A percentile compares a stretch with the other conserved stretches of the same genome.
These are phyloP conservation scores for Sarcophaga peregrina DNA, from an alignment of 1,140 invertebrate species.

Conservation along the genomic window DNA sequence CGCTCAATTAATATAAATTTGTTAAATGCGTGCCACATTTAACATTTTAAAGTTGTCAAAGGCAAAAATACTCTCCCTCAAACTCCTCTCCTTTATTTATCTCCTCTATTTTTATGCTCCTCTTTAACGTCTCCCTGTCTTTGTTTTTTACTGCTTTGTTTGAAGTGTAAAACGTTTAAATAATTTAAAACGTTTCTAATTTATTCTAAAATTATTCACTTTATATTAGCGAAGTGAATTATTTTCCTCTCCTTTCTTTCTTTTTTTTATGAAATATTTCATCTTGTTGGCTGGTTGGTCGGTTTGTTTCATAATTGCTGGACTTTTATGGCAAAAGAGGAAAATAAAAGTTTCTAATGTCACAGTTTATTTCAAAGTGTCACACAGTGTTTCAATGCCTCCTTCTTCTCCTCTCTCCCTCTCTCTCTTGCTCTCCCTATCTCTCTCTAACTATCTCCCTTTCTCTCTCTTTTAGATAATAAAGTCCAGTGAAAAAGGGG, in stretches of 20 bases:
- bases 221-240: background rate
- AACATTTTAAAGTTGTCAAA: background rate
- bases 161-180: constrained; percentile 6
- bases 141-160: background rate
- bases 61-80: background rate
- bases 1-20: constrained; percentile 34
- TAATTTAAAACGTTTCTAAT: constrained; percentile 1
- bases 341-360: no score
- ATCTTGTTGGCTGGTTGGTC: background rate
- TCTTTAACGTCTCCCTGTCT: no score
- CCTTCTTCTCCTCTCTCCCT: no score
- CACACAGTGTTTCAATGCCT: no score
- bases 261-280: no score
- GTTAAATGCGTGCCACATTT: constrained; percentile 22
- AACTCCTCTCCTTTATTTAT: background rate
- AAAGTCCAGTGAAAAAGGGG: no score
- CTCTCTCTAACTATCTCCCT: no score
- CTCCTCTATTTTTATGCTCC: background rate
- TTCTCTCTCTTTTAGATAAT: no score
- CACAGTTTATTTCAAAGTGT: no score
- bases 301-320: background rate
- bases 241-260: no score
- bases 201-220: constrained; percentile 7
- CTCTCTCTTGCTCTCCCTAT: no score
- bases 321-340: background rate